Conservation (phyloP, 2,888 invertebrate genomes). For the Polyploca ridens region DNA sequence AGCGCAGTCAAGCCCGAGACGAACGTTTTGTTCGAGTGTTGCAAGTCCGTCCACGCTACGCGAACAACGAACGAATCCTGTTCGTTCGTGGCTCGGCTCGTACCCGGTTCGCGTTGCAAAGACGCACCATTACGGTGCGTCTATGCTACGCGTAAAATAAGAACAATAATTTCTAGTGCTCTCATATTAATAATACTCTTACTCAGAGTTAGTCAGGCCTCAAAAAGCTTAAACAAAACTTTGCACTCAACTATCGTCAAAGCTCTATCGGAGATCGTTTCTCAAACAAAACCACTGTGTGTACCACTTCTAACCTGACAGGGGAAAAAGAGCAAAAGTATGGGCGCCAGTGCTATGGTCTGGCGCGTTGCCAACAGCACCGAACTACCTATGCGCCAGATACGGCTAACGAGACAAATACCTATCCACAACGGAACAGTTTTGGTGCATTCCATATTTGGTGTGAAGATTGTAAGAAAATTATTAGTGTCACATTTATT, state of each 20-base stretch:
- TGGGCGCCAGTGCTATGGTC: slow-evolving; percentile 45
- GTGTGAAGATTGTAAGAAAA: background rate
- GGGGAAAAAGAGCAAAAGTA: slow-evolving; percentile 33
- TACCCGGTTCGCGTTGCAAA: no score
- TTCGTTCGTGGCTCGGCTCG: no score
- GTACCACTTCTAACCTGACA: slow-evolving; percentile 28
- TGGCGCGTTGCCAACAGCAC: slow-evolving; percentile 57
- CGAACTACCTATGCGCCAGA: slow-evolving; percentile 32
- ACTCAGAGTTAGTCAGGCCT: background rate
- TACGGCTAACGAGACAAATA: slow-evolving; percentile 20
- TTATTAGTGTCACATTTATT: background rate
- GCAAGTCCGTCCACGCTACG: no score
- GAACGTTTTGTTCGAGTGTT: no score
- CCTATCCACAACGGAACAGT: slow-evolving; percentile 10
- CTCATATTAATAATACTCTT: background rate
- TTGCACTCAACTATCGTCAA: background rate
- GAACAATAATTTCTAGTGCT: no score
- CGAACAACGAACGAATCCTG: no score
- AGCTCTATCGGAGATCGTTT: slow-evolving; percentile 14
- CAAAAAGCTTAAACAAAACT: background rate
- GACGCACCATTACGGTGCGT: no score
- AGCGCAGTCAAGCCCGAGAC: no score
- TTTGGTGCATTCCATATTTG: background rate
- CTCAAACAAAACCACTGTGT: slow-evolving; percentile 30
- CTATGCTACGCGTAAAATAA: no score